phyloP scores from a whole-genome alignment of 2,888 invertebrate genomes.

The Galeopsomyia nigrocyanea region DNA sequence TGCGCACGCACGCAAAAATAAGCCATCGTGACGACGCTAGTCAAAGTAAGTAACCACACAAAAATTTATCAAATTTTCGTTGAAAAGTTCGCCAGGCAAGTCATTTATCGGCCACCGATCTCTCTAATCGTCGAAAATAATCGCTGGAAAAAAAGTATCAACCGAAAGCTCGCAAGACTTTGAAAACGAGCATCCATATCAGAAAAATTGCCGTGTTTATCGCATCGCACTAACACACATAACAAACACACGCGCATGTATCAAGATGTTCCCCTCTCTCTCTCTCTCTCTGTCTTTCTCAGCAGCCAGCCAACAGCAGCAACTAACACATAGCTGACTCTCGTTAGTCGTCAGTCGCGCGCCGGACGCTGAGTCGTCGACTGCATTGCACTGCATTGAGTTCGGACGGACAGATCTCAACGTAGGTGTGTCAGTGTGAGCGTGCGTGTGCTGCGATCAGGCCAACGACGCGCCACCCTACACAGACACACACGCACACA shows the following conservation, averaged over 20 bases:
- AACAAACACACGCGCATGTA: neutral
- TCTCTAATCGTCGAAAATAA: too few relatives aligned
- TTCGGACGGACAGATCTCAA: neutral
- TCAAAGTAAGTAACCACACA: too few relatives aligned
- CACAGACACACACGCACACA: too few relatives aligned
- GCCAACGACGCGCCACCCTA: too few relatives aligned
- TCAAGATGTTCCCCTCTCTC: neutral
- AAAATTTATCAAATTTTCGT: too few relatives aligned
- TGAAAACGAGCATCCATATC: slow-evolving; percentile 22
- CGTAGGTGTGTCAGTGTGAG: neutral
- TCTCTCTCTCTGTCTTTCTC: neutral
- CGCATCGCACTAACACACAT: neutral
- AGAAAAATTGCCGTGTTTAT: slow-evolving; percentile 10
- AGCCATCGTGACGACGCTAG: too few relatives aligned
- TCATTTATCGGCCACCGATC: too few relatives aligned
- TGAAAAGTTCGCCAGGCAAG: too few relatives aligned
- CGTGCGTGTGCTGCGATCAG: too few relatives aligned
- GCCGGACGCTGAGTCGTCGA: slow-evolving; percentile 61
- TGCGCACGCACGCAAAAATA: too few relatives aligned
- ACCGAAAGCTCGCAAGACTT: neutral
- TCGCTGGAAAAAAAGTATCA: too few relatives aligned
- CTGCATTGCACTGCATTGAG: slow-evolving; percentile 49
- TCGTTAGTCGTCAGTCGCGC: slow-evolving; percentile 54
- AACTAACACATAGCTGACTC: slow-evolving; percentile 24
- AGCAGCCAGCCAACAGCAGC: neutral